phyloP scores from a whole-genome alignment of 2,113 vertebrate species.

The Sminthopsis crassicaudata region DNA sequence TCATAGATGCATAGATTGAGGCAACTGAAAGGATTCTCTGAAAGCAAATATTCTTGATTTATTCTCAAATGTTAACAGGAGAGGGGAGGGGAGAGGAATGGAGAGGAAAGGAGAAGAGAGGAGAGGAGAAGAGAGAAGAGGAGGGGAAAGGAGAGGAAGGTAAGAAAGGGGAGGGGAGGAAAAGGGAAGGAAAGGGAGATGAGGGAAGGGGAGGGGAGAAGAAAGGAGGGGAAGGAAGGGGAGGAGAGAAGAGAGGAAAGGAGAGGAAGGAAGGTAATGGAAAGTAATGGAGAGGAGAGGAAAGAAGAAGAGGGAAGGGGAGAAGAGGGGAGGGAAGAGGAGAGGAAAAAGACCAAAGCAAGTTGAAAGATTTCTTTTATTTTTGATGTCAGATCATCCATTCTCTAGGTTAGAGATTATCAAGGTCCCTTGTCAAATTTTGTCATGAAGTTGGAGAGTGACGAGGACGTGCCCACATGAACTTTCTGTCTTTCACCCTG shows the following conservation, averaged over 20 bases:
- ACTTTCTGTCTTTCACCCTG: constrained; percentile 59
- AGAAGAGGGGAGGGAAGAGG: not conserved
- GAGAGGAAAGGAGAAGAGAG: not conserved
- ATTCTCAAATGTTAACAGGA: not conserved
- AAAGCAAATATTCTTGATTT: constrained; percentile 15
- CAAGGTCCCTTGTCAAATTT: constrained; percentile 36
- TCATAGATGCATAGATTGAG: not conserved
- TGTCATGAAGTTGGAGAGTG: not conserved
- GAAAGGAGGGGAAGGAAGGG: no score
- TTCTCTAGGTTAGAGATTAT: not conserved
- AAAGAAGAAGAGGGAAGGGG: not conserved
- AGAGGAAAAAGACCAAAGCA: not conserved
- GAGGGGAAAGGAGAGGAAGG: not conserved
- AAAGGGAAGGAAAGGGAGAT: not conserved
- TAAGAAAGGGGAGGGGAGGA: not conserved
- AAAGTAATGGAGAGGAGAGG: not conserved
- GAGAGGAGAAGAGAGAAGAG: not conserved
- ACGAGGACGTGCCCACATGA: not conserved
- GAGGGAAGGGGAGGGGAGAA: not conserved
- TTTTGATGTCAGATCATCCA: not conserved
- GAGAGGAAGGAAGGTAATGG: not conserved
- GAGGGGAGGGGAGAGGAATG: not conserved
- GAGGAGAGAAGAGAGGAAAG: not conserved
- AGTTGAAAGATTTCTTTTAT: not conserved
- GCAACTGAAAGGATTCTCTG: constrained; percentile 3